Evolutionary conservation across 2,888 invertebrate genomes (phyloP).

Genomic region (Drosophila stalkeri): DNA sequence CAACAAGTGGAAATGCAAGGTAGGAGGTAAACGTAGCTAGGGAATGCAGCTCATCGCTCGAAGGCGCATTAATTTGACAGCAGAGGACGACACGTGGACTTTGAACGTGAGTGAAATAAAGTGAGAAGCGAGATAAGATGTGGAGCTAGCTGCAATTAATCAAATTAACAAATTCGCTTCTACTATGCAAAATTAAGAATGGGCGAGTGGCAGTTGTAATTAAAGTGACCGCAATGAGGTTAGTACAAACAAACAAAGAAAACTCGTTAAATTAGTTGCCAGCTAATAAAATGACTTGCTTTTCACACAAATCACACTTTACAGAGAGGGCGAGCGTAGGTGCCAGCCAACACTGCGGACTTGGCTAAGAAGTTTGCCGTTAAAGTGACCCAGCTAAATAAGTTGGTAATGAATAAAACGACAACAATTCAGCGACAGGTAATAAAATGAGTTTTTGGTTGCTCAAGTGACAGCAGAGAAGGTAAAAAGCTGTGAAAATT

Average conservation of each 20-base stretch:
- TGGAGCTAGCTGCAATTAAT: conserved; percentile 18
- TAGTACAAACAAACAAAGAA: neutral
- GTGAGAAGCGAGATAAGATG: conserved; percentile 10
- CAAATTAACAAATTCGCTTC: conserved; percentile 2
- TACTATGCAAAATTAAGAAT: neutral
- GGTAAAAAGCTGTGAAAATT: neutral
- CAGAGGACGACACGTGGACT: conserved; percentile 34
- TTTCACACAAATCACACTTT: neutral
- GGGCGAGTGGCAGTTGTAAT: neutral
- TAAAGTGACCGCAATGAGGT: neutral
- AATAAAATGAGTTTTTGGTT: neutral
- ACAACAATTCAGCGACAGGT: neutral
- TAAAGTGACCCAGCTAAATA: neutral
- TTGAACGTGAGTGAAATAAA: conserved; percentile 21
- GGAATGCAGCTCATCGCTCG: conserved; percentile 8
- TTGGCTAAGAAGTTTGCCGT: neutral
- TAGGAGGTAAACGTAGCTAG: conserved; percentile 2
- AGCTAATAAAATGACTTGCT: conserved; percentile 1
- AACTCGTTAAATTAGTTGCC: neutral
- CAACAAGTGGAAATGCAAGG: conserved; percentile 40
- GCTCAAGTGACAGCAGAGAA: neutral
- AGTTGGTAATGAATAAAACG: neutral
- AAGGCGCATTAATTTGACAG: conserved; percentile 27
- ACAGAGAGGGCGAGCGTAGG: neutral
- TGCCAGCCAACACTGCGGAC: neutral